A percentile compares a stretch with the other conserved stretches of the same genome.
phyloP scores from a whole-genome alignment of 2,113 vertebrate genomes.

The Muntiacus muntjak region DNA sequence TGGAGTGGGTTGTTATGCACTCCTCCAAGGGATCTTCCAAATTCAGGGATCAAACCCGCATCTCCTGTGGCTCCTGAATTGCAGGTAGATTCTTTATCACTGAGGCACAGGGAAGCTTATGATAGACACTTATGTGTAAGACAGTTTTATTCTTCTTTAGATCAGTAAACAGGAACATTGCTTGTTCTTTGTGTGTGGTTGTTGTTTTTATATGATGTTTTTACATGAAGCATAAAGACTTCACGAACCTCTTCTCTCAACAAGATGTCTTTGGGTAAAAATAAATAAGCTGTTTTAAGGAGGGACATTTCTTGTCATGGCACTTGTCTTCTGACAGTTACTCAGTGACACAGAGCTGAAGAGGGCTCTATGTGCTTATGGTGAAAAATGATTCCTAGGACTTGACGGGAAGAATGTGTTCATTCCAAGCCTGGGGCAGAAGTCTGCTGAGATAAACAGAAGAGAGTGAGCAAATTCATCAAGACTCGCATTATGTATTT shows the following conservation, averaged over 20 bases:
- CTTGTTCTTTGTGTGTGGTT: neutral
- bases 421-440: constrained; percentile 6
- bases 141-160: neutral
- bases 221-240: neutral
- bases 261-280: constrained; percentile 28
- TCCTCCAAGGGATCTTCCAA: neutral
- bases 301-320: neutral
- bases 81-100: neutral
- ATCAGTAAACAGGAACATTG: neutral
- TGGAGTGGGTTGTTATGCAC: neutral
- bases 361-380: neutral
- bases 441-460: constrained; percentile 42
- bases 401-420: constrained; percentile 35
- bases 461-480: constrained; percentile 50
- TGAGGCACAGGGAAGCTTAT: neutral
- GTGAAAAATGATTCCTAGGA: constrained; percentile 28
- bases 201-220: neutral
- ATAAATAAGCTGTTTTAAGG: constrained; percentile 29
- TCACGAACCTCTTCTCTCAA: neutral
- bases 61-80: neutral
- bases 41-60: accelerated
- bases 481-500: neutral
- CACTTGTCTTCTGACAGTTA: constrained; percentile 36
- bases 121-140: neutral
- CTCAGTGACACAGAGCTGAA: constrained; percentile 37